A percentile compares a stretch with the other conserved stretches of the same genome.
Evolutionary conservation across 64 coral and sea anemone species (phyloP).

Genomic region (Stichodactyla mertensii): DNA sequence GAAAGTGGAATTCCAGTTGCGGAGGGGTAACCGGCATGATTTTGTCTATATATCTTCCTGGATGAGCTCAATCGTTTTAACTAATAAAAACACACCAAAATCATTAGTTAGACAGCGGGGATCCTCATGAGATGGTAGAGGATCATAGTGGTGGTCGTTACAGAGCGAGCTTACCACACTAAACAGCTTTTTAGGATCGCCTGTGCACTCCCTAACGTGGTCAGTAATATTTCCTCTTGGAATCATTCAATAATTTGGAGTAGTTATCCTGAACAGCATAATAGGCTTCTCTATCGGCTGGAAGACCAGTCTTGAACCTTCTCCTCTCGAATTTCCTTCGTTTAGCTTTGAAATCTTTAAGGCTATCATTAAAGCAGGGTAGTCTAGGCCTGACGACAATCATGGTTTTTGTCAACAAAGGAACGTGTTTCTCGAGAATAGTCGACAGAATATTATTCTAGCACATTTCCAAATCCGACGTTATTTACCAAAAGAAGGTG

Average conservation of each 20-base stretch:
- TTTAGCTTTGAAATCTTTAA: constrained; percentile 20
- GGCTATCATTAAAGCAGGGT: constrained; percentile 1
- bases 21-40: background rate
- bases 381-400: constrained; percentile 19
- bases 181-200: background rate
- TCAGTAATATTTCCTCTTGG: no score
- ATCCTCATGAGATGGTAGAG: background rate
- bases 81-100: background rate
- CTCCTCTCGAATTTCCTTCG: constrained; percentile 11
- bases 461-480: no score
- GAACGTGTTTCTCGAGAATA: constrained; percentile 11
- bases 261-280: no score
- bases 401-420: constrained; percentile 13
- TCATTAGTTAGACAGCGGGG: background rate
- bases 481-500: no score
- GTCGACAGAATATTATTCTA: no score
- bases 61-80: constrained; percentile 12
- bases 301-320: background rate
- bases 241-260: no score
- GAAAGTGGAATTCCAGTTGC: background rate
- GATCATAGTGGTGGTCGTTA: background rate
- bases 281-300: no score
- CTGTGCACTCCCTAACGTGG: no score
- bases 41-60: constrained; percentile 2
- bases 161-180: background rate